Conservation (phyloP, 2,797 vertebrate genomes). For the Pangasius mekongensis region DNA sequence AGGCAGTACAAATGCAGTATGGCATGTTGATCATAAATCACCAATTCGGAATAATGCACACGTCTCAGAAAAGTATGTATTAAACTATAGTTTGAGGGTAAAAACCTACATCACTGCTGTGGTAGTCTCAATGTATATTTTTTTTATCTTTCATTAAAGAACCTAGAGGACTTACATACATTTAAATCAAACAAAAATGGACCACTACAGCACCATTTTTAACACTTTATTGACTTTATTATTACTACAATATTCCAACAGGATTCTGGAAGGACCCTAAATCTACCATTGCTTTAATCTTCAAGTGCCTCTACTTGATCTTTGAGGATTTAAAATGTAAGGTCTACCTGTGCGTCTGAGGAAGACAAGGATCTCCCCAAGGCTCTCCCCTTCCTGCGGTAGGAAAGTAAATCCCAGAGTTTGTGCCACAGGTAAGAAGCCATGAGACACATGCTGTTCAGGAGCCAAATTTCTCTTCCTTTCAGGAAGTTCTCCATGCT, state of each 20-base stretch:
- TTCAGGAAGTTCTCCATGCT: conserved; percentile 75
- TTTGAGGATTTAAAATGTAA: neutral
- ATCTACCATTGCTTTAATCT: neutral
- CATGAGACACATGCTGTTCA: conserved; percentile 81
- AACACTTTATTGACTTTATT: neutral
- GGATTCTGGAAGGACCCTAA: neutral
- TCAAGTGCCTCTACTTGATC: conserved; percentile 11
- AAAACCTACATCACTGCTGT: neutral
- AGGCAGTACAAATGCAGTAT: neutral
- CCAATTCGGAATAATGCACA: neutral
- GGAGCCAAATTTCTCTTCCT: conserved; percentile 81
- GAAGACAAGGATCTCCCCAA: neutral
- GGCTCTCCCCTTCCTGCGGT: conserved; percentile 72
- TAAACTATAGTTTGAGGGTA: neutral
- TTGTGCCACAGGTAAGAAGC: conserved; percentile 81
- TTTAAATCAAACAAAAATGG: neutral
- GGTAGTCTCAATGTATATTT: neutral
- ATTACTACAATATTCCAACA: neutral
- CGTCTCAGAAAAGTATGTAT: neutral
- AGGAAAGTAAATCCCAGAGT: conserved; percentile 77
- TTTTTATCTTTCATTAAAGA: neutral
- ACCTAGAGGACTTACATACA: neutral
- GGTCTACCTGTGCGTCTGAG: conserved; percentile 22
- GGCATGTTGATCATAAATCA: neutral
- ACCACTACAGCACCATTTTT: neutral